These are phyloP conservation scores for Dipodomys ordii DNA, from an alignment of 2,113 vertebrate species.

Conservation along the genomic window DNA sequence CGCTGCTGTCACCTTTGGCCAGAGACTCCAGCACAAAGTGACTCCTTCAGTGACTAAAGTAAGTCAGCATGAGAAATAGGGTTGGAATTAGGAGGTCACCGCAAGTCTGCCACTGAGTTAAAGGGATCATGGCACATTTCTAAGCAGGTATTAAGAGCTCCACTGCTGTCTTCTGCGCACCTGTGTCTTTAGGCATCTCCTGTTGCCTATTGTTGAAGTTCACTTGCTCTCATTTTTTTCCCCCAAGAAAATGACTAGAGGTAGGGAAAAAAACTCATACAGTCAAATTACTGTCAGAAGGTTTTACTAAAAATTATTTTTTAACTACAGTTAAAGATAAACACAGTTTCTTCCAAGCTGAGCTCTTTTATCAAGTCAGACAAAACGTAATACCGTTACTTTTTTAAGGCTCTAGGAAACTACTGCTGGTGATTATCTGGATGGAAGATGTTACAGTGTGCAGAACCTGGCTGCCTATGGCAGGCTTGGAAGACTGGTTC, in stretches of 20 bases:
- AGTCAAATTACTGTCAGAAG: slow-evolving; percentile 69
- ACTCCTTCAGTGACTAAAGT: neutral
- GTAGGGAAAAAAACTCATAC: slow-evolving; percentile 51
- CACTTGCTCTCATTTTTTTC: neutral
- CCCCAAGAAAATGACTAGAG: slow-evolving; percentile 68
- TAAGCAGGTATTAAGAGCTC: neutral
- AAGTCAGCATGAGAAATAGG: neutral
- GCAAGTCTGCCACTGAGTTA: neutral
- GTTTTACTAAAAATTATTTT: slow-evolving; percentile 59
- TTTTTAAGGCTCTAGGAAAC: slow-evolving; percentile 53
- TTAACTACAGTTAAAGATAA: slow-evolving; percentile 68
- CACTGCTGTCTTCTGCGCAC: neutral
- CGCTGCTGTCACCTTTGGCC: neutral
- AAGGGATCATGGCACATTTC: neutral
- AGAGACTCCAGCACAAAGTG: neutral
- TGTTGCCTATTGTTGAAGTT: slow-evolving; percentile 2
- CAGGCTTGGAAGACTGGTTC: neutral
- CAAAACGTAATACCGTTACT: slow-evolving; percentile 61
- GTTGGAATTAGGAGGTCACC: neutral
- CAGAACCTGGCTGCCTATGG: neutral
- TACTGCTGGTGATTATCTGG: slow-evolving; percentile 29
- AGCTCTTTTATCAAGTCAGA: slow-evolving; percentile 70
- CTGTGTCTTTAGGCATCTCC: slow-evolving; percentile 63
- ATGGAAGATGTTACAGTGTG: neutral
- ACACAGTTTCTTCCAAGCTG: slow-evolving; percentile 58